Evolutionary conservation across 2,113 vertebrate species (phyloP), one percentile per base, ranked within the genome.

Genomic region (Pantherophis guttatus): DNA sequence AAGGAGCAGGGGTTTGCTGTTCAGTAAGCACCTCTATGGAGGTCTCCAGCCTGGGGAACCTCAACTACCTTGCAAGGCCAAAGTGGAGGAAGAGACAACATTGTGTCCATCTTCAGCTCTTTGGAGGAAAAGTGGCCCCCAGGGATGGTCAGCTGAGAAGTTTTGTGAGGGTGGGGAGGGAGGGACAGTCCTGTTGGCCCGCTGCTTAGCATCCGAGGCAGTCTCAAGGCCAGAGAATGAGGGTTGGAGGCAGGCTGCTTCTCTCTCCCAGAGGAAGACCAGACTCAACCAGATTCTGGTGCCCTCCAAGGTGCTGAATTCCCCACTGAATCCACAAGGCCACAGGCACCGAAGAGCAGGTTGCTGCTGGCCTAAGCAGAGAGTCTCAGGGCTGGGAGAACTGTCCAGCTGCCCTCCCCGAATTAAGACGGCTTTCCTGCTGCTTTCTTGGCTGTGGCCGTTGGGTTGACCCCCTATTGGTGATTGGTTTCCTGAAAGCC

Each of bases 401-500:
- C 65, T 75, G 65, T 33, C 33, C 70, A 81, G 70, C 33, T 81
- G 15, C 33, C 70, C 70, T 39, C 33, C 70, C 70, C n/a, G 2
- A 39, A 75, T 81, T 8, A 19, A 81, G n/a, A 39, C 33, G 0
- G 15, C 70, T 33, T 19, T 33, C n/a, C 15, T 39, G 70, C 70
- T 33, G 70, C 70, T 75, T 75, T 8, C 70, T 8, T 17, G n/a
- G n/a, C n/a, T 33, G 6, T 15, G n/a, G 70, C n/a, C 15, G 0
- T 39, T 17, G n/a, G 0, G 29, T 8, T 15, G 70, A 19, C n/a
- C 70, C 12, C 3, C n/a, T 2, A 3, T 75, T 8, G 33, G 8
- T 81, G 75, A 33, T 39, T 39, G 33, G 75, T 21, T 39, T 81
- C 33, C 33, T 94, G 95, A 87, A 62, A 81, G 93, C 95, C 62